Percentiles rank a stretch among this genome's conserved stretches.
phyloP scores from a whole-genome alignment of 2,797 vertebrate genomes.

The Phataginus tricuspis region DNA sequence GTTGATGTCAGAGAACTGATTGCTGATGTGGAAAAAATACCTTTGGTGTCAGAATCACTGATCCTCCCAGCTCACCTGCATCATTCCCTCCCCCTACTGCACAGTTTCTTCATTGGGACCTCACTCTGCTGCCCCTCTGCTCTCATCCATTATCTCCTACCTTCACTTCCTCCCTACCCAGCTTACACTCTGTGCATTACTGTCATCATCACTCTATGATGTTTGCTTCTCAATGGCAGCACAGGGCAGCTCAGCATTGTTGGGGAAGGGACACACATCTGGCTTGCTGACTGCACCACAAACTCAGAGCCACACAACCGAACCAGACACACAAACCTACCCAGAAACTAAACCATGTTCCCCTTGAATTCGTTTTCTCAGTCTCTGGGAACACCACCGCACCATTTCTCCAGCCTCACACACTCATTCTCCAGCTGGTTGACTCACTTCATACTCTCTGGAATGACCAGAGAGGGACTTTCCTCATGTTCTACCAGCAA shows the following conservation, averaged over 20 bases:
- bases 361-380: background rate
- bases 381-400: background rate
- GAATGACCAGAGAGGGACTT: background rate
- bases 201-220: background rate
- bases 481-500: background rate
- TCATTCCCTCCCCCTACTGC: background rate
- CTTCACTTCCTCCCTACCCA: background rate
- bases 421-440: background rate
- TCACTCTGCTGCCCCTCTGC: background rate
- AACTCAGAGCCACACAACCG: slow-evolving; percentile 15
- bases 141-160: background rate
- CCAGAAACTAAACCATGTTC: background rate
- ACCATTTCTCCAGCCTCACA: background rate
- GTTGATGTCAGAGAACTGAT: background rate
- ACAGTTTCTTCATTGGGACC: background rate
- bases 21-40: background rate
- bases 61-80: background rate
- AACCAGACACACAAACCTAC: background rate
- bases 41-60: background rate
- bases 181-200: background rate
- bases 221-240: background rate
- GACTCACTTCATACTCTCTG: background rate
- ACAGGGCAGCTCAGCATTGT: background rate
- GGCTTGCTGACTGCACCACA: background rate
- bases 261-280: background rate